Percentiles rank a stretch among this genome's conserved stretches.
phyloP scores from a whole-genome alignment of 2,113 vertebrate species.

The Indicator indicator region DNA sequence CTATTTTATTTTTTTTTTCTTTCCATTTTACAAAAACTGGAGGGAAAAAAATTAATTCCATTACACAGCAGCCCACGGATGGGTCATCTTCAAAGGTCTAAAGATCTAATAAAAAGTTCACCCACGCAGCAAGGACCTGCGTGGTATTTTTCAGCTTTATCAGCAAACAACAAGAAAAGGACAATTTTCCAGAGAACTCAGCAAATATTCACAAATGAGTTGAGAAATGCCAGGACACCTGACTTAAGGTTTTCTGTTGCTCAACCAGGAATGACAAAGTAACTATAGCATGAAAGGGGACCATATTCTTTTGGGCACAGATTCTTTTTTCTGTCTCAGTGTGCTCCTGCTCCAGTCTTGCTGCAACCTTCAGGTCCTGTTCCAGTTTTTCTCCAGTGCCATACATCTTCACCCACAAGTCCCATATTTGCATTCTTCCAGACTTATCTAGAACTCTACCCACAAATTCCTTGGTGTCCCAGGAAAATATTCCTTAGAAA shows the following conservation, averaged over 20 bases:
- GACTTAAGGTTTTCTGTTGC: background rate
- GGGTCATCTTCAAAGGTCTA: background rate
- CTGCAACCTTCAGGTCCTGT: background rate
- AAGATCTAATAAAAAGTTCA: background rate
- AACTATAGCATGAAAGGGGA: background rate
- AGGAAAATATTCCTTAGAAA: background rate
- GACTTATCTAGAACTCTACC: background rate
- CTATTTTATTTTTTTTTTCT: background rate
- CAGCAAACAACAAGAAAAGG: background rate
- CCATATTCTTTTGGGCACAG: background rate
- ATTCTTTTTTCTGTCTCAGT: background rate
- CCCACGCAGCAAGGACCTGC: background rate
- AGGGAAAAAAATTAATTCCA: background rate
- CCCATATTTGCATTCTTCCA: background rate
- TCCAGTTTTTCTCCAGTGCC: background rate
- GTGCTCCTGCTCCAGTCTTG: background rate
- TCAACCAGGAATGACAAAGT: background rate
- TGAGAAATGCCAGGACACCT: background rate
- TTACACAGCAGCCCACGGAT: background rate
- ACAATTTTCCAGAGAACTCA: background rate
- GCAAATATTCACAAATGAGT: background rate
- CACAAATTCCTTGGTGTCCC: background rate
- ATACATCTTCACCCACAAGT: background rate
- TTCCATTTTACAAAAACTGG: background rate
- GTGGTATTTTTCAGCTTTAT: background rate